Conservation (phyloP, 2,888 invertebrate genomes). For the Eupithecia centaureata region DNA sequence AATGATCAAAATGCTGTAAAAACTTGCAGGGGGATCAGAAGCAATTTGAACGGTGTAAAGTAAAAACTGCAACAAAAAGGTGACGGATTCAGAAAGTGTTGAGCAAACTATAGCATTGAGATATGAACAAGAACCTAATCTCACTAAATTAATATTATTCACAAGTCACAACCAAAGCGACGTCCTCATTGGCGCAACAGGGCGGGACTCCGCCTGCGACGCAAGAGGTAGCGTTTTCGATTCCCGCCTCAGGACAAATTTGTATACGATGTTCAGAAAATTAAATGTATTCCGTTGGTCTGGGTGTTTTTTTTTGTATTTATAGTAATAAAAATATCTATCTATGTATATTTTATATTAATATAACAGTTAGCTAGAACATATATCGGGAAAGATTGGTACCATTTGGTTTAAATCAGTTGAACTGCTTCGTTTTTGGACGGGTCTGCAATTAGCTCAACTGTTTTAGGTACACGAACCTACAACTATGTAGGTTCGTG, state of each 20-base stretch:
- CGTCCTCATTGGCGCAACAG: no score
- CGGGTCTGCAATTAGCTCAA: background rate
- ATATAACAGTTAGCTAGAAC: no score
- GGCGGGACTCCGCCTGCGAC: no score
- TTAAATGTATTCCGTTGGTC: no score
- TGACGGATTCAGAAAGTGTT: slow-evolving; percentile 48
- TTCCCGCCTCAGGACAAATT: no score
- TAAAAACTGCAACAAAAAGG: slow-evolving; percentile 81
- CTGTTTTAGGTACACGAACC: background rate
- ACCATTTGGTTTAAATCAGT: background rate
- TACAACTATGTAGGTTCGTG: background rate
- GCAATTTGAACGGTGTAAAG: slow-evolving; percentile 57
- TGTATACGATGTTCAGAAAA: no score
- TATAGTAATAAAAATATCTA: no score
- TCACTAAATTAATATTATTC: no score
- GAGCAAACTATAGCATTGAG: slow-evolving; percentile 13
- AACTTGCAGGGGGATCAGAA: slow-evolving; percentile 34
- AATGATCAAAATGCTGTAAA: slow-evolving; percentile 56
- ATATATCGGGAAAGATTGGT: background rate
- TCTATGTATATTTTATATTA: no score
- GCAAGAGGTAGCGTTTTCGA: no score
- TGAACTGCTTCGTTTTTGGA: background rate
- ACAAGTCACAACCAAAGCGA: no score
- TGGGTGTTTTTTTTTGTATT: no score
- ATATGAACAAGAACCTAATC: background rate